Percentiles rank a stretch among this genome's conserved stretches.
Conservation (phyloP, 2,797 vertebrate genomes). For the Carcharodon carcharias region DNA sequence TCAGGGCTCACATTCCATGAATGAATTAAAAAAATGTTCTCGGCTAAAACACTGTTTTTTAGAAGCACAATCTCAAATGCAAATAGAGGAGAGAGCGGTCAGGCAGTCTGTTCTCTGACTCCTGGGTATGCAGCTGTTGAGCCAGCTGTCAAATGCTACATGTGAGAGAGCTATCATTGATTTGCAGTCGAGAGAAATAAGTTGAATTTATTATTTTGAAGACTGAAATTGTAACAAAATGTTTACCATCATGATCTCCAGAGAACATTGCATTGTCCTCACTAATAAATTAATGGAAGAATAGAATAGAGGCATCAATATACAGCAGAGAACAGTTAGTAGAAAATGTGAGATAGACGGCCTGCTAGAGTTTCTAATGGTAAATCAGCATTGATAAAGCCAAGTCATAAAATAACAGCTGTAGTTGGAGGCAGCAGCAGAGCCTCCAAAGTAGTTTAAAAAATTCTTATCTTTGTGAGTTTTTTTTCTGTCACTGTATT, state of each 20-base stretch:
- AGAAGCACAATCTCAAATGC: not conserved
- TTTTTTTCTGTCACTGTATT: not conserved
- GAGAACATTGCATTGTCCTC: not conserved
- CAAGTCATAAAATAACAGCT: not conserved
- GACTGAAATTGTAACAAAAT: not conserved
- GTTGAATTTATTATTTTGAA: not conserved
- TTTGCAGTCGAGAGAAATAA: not conserved
- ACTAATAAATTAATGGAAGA: not conserved
- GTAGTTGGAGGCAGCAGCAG: not conserved
- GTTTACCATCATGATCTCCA: not conserved
- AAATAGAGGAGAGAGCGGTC: not conserved
- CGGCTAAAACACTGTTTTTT: not conserved
- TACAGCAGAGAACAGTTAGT: too few species aligned
- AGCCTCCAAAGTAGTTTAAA: not conserved
- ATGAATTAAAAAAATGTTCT: not conserved
- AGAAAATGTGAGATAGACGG: not conserved
- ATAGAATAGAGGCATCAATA: not conserved
- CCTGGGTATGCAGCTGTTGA: conserved; percentile 13
- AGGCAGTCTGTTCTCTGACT: not conserved
- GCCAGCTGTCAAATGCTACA: not conserved
- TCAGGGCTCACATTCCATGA: not conserved
- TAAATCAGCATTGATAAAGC: not conserved
- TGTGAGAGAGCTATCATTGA: not conserved
- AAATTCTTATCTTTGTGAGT: not conserved
- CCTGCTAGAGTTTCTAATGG: not conserved